Conservation (phyloP, 2,113 vertebrate species). For the Pelusios castaneus region DNA sequence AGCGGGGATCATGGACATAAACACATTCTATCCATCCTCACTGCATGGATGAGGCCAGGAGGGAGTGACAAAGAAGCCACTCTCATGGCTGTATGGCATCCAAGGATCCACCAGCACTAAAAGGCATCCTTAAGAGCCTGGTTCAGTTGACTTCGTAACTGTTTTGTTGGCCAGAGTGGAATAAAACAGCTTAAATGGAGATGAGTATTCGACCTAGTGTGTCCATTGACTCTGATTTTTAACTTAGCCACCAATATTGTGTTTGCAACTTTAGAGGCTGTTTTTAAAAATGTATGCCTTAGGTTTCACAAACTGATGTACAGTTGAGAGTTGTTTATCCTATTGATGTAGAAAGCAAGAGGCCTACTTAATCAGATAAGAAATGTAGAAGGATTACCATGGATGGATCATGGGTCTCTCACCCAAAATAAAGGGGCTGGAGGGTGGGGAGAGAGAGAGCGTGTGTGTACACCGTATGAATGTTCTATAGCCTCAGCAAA, state of each 20-base stretch:
- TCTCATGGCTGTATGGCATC: not conserved
- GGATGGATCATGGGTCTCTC: not conserved
- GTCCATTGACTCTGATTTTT: not conserved
- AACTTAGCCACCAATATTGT: not conserved
- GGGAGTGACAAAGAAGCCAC: not conserved
- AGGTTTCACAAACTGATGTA: not conserved
- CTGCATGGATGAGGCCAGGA: not conserved
- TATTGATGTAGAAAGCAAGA: not conserved
- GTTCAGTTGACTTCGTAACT: not conserved
- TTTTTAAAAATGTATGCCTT: not conserved
- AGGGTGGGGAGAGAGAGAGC: too few relatives aligned
- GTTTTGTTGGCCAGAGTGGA: not conserved
- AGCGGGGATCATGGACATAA: not conserved
- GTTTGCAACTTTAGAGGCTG: not conserved
- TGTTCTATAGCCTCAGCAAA: not conserved
- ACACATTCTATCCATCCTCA: not conserved
- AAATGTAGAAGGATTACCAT: not conserved
- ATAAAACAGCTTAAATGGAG: not conserved
- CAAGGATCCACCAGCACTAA: not conserved
- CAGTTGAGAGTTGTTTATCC: not conserved
- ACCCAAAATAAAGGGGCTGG: not conserved
- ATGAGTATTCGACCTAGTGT: not conserved
- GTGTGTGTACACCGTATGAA: fast-evolving
- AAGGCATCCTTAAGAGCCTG: not conserved
- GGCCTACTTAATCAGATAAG: not conserved